phyloP scores from a whole-genome alignment of 2,797 vertebrate species.

The Rhinella marina region DNA sequence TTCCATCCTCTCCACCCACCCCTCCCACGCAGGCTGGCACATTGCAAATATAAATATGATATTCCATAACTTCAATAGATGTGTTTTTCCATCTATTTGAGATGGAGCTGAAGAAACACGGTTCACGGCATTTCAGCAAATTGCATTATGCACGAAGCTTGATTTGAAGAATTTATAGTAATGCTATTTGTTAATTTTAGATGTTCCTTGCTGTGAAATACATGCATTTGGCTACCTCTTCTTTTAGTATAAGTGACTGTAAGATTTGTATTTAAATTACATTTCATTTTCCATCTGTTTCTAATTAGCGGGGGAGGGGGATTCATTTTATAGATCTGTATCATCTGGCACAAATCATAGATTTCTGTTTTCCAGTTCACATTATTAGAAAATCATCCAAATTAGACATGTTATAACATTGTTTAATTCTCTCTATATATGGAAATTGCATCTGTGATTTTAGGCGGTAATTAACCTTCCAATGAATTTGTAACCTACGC shows the following conservation, averaged over 20 bases:
- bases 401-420: conserved; percentile 26
- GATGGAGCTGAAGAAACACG: background rate
- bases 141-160: conserved; percentile 53
- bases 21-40: no score
- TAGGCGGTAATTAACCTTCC: conserved; percentile 16
- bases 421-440: conserved; percentile 37
- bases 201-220: conserved; percentile 25
- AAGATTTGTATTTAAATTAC: conserved; percentile 54
- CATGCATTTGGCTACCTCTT: conserved; percentile 10
- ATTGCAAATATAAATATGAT: background rate
- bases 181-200: conserved; percentile 43
- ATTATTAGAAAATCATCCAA: conserved; percentile 15
- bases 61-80: background rate
- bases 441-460: conserved; percentile 31
- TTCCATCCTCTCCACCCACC: no score
- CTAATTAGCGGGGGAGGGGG: conserved; percentile 36
- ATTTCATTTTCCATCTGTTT: conserved; percentile 24
- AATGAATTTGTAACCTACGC: background rate
- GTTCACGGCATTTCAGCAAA: conserved; percentile 20
- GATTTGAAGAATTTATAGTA: conserved; percentile 48
- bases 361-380: background rate
- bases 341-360: background rate
- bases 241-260: conserved; percentile 38
- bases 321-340: conserved; percentile 10
- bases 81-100: background rate